Evolutionary conservation across 2,888 invertebrate species (phyloP), one percentile per base, ranked within the genome.

Genomic region (Nomada lathburiana): DNA sequence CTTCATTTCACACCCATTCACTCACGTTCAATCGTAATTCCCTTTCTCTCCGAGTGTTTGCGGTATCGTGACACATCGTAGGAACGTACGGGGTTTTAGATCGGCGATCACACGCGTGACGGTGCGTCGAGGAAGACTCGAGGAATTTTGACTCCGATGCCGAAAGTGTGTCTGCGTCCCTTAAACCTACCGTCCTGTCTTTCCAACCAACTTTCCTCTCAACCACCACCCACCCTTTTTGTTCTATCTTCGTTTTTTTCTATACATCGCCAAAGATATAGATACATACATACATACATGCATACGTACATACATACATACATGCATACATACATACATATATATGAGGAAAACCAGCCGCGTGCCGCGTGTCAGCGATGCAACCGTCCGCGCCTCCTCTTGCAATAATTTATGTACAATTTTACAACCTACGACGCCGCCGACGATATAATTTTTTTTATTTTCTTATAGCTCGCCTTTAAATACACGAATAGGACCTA

Each of bases 381-480:
- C 94, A 92, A 93, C 92, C 92, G 92, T 92, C 93, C 89, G 92
- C 92, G 93, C 94, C 94, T 94, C 94, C 94, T 95, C 94, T 95
- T 95, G 95, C 95, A 93, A 95, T 95, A 93, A 95, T 95, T 94
- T 95, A 95, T 94, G 94, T 95, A 95, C 95, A 95, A 95, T 95
- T 95, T 95, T 95, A 95, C 94, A 94, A 93, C 93, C 94, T 94
- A 94, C 93, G 91, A 90, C 90, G 91, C 93, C 93, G 92, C 92
- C 93, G 92, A 94, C 93, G 88, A 93, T 93, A 94, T 93, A 94
- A 93, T 93, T 93, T 92, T 91, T 91, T 89, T 90, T 82, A 77
- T 82, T 85, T 87, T 86, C 88, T 87, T 89, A 84, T 88, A 86
- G 85, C 81, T 84, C 89, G 89, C 89, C 88, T 90, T 92, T 92